Percentiles rank a stretch among this genome's conserved stretches.
phyloP scores from a whole-genome alignment of 2,888 invertebrate genomes.

The Eueremaeus valkanovi region DNA sequence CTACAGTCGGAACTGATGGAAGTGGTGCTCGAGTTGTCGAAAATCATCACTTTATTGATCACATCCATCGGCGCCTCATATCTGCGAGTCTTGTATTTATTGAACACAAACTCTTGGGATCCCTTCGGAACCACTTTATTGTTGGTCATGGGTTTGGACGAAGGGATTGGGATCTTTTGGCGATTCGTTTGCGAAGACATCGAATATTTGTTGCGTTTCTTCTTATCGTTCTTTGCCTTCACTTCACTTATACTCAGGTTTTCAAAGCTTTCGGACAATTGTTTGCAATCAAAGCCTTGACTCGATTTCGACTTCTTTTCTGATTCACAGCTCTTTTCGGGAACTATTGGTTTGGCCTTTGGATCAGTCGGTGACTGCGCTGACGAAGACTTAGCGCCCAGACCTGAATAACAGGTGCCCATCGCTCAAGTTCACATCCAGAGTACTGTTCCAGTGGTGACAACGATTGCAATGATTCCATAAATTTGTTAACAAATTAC shows the following conservation, averaged over 20 bases:
- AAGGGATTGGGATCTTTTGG: conserved; percentile 12
- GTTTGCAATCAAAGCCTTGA: not conserved
- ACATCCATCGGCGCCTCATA: not conserved
- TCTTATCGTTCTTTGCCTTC: not conserved
- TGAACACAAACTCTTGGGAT: not conserved
- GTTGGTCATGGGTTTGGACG: not conserved
- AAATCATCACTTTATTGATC: conserved; percentile 15
- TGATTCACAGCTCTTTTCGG: not conserved
- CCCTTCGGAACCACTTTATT: conserved; percentile 13
- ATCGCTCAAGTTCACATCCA: not conserved
- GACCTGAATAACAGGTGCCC: conserved; percentile 32
- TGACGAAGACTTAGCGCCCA: conserved; percentile 7
- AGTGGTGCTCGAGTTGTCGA: conserved; percentile 16
- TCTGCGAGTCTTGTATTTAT: conserved; percentile 3
- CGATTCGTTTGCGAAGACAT: conserved; percentile 30
- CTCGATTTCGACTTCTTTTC: not conserved
- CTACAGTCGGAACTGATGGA: conserved; percentile 26
- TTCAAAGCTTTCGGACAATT: not conserved
- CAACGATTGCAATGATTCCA: not conserved
- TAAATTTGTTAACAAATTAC: not conserved
- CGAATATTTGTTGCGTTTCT: not conserved
- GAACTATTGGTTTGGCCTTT: not conserved
- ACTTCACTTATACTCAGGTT: not conserved
- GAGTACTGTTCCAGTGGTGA: not conserved
- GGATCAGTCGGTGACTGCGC: not conserved